Evolutionary conservation across 2,113 vertebrate species (phyloP).

Genomic region (Otocyon megalotis): DNA sequence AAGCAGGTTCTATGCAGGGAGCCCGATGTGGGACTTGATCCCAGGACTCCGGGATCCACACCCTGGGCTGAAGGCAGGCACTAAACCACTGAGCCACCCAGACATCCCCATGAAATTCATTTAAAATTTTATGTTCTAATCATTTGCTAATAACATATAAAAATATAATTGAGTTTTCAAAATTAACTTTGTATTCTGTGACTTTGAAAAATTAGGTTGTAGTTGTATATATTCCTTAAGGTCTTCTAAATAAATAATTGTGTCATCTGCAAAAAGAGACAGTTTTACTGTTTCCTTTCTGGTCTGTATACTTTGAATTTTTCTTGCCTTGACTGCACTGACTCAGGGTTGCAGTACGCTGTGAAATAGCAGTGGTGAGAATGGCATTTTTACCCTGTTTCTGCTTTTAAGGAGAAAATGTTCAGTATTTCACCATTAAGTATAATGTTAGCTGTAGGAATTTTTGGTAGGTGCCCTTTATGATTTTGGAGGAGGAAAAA

Average conservation of each 20-base stretch:
- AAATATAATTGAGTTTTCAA: conserved; percentile 45
- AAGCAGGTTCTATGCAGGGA: too few relatives aligned
- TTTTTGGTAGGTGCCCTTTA: conserved; percentile 13
- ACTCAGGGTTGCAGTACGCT: neutral
- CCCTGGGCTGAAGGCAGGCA: too few relatives aligned
- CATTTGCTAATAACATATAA: conserved; percentile 25
- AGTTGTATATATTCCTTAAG: neutral
- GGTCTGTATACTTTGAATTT: neutral
- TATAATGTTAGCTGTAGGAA: neutral
- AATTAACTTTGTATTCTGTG: neutral
- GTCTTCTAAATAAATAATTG: conserved; percentile 17
- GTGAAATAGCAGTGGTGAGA: conserved; percentile 11
- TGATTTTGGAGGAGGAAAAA: neutral
- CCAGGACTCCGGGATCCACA: too few relatives aligned
- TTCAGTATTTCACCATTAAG: neutral
- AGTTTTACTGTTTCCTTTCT: conserved; percentile 17
- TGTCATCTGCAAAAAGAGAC: neutral
- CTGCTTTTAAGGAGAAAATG: conserved; percentile 2
- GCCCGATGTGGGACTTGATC: too few relatives aligned
- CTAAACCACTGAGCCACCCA: too few relatives aligned
- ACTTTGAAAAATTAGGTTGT: conserved; percentile 15
- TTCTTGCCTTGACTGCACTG: neutral
- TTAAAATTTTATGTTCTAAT: conserved; percentile 51
- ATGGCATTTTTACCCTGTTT: neutral
- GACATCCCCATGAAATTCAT: neutral